Conservation (phyloP, 1,140 invertebrate species). For the Drosophila dunni region DNA sequence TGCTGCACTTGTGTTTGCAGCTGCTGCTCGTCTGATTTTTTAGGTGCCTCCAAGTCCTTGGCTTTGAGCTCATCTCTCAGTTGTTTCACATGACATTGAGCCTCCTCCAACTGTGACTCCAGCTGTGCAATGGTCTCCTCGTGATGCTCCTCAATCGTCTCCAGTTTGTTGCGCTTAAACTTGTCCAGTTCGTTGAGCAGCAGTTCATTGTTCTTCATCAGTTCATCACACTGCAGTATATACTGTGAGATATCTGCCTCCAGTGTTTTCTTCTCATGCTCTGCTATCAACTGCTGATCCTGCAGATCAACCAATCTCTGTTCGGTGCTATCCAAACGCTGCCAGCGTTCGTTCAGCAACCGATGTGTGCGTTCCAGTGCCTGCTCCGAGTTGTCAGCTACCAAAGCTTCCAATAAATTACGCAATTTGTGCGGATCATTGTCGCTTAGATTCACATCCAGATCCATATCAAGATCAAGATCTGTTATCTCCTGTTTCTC, state of each 20-base stretch:
- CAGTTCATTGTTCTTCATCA: constrained; percentile 89
- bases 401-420: constrained; percentile 48
- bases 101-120: constrained; percentile 87
- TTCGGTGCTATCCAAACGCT: constrained; percentile 78
- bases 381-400: constrained; percentile 56
- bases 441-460: constrained; percentile 7
- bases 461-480: constrained; percentile 54
- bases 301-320: constrained; percentile 76
- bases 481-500: constrained; percentile 80
- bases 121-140: constrained; percentile 87
- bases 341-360: constrained; percentile 67
- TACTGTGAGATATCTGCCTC: constrained; percentile 87
- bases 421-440: constrained; percentile 80
- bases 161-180: constrained; percentile 87
- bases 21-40: constrained; percentile 32
- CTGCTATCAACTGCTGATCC: constrained; percentile 62
- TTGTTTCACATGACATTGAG: constrained; percentile 46
- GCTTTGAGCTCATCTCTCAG: constrained; percentile 52
- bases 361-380: constrained; percentile 82
- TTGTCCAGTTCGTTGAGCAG: constrained; percentile 87
- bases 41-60: constrained; percentile 20
- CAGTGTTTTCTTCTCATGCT: constrained; percentile 86
- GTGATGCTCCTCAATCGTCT: constrained; percentile 88
- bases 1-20: constrained; percentile 16
- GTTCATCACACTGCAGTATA: constrained; percentile 87